Conservation (phyloP, 2,888 invertebrate genomes). For the Parascotia fuliginaria region DNA sequence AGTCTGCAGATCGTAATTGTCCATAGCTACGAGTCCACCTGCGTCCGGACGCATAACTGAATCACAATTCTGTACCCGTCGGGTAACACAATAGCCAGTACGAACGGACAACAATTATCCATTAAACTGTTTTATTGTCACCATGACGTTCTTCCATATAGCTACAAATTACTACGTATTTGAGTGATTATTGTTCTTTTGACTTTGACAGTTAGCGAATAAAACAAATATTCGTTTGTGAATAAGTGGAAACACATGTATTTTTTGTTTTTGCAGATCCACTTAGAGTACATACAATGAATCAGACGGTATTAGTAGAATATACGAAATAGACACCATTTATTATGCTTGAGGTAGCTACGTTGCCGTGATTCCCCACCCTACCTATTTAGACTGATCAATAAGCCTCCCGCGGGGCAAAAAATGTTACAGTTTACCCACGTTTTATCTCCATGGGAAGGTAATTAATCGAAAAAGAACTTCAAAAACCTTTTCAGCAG, state of each 20-base stretch:
- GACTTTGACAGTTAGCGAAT: no score
- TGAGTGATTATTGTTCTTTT: no score
- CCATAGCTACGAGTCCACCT: not conserved
- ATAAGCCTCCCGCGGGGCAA: conserved; percentile 55
- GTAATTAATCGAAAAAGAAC: conserved; percentile 67
- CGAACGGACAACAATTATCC: not conserved
- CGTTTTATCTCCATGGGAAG: conserved; percentile 54
- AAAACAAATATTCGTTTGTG: no score
- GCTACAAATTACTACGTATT: not conserved
- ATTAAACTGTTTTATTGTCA: not conserved
- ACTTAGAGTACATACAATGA: conserved; percentile 23
- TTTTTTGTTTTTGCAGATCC: not conserved
- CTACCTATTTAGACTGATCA: conserved; percentile 54
- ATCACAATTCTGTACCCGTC: not conserved
- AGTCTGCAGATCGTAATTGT: not conserved
- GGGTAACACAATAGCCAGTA: not conserved
- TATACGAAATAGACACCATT: conserved; percentile 29
- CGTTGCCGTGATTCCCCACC: conserved; percentile 47
- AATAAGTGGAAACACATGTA: no score
- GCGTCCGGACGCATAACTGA: not conserved
- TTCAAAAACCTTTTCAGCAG: conserved; percentile 58
- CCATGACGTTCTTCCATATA: not conserved
- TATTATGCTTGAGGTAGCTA: conserved; percentile 27
- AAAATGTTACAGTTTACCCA: conserved; percentile 59
- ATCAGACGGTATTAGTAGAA: conserved; percentile 25